Conservation (phyloP, 2,888 invertebrate genomes). For the Ditylenchus weischeri region DNA sequence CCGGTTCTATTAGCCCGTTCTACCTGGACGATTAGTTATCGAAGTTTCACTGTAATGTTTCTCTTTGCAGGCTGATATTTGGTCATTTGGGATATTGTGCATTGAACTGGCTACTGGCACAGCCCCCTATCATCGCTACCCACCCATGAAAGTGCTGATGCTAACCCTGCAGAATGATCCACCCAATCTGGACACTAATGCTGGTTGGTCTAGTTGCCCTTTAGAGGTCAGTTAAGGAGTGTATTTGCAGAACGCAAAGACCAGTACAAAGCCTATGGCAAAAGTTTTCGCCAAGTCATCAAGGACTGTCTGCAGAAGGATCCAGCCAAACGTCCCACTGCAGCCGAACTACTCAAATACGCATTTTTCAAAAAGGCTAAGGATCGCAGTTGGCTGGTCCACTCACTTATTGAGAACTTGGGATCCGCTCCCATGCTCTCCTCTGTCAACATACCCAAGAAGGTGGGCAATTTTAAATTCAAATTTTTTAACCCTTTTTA, state of each 20-base stretch:
- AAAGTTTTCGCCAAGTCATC: slow-evolving; percentile 93
- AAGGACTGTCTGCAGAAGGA: slow-evolving; percentile 80
- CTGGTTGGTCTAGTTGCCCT: too few species aligned
- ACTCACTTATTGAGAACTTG: slow-evolving; percentile 57
- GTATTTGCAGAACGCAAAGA: slow-evolving; percentile 79
- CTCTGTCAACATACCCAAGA: slow-evolving; percentile 33
- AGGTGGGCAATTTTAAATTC: slow-evolving; percentile 17
- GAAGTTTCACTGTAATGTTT: not conserved
- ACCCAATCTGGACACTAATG: slow-evolving; percentile 87
- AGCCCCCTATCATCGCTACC: slow-evolving; percentile 86
- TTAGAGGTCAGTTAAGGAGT: too few species aligned
- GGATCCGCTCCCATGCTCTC: slow-evolving; percentile 43
- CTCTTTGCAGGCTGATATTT: slow-evolving; percentile 77
- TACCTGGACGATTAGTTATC: too few species aligned
- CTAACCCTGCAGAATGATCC: slow-evolving; percentile 95
- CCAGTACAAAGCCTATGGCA: slow-evolving; percentile 84
- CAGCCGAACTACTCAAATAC: slow-evolving; percentile 89
- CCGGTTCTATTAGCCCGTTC: too few species aligned
- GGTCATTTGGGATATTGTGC: slow-evolving; percentile 92
- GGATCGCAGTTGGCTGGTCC: slow-evolving; percentile 55
- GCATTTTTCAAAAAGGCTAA: slow-evolving; percentile 97
- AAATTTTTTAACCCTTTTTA: too few species aligned
- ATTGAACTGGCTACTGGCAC: slow-evolving; percentile 98
- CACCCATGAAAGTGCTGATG: slow-evolving; percentile 98
- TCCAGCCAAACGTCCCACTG: slow-evolving; percentile 71